These are phyloP conservation scores for Drosophila maculinotata DNA, from an alignment of 2,888 invertebrate species.

Conservation along the genomic window DNA sequence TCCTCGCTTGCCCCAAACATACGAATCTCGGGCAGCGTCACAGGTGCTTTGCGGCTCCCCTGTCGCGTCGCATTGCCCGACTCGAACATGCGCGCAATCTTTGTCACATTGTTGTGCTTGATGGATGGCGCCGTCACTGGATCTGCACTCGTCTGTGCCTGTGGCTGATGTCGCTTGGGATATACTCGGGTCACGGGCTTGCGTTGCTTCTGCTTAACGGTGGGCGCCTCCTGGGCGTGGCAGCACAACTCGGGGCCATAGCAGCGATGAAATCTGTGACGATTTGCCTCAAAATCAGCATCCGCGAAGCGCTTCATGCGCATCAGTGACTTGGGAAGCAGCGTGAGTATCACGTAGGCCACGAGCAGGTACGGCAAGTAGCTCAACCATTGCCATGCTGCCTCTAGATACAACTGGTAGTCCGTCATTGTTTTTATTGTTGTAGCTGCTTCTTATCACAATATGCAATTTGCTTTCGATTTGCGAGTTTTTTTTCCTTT, in stretches of 20 bases:
- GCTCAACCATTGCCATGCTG: constrained; percentile 72
- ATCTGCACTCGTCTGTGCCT: constrained; percentile 40
- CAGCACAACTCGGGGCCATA: constrained; percentile 83
- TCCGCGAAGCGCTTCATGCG: constrained; percentile 78
- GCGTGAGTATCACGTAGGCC: constrained; percentile 79
- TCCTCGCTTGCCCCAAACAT: constrained; percentile 53
- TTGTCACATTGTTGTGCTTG: constrained; percentile 81
- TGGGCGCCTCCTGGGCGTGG: constrained; percentile 66
- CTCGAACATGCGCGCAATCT: constrained; percentile 84
- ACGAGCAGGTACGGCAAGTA: constrained; percentile 77
- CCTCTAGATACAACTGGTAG: constrained; percentile 60
- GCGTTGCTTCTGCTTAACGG: constrained; percentile 76
- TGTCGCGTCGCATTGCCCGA: constrained; percentile 74
- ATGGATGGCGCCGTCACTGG: constrained; percentile 36
- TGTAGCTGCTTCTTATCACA: constrained; percentile 34
- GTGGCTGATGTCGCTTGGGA: constrained; percentile 72
- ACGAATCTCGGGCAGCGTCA: constrained; percentile 67
- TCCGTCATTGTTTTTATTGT: constrained; percentile 27
- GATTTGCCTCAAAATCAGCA: constrained; percentile 78
- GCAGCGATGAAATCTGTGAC: constrained; percentile 81
- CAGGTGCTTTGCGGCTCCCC: constrained; percentile 80
- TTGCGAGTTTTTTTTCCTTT: constrained; percentile 46
- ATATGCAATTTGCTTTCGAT: constrained; percentile 43
- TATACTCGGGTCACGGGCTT: constrained; percentile 82
- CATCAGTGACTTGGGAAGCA: constrained; percentile 80